phyloP scores from a whole-genome alignment of 2,888 invertebrate genomes.

The Erebia epiphron region DNA sequence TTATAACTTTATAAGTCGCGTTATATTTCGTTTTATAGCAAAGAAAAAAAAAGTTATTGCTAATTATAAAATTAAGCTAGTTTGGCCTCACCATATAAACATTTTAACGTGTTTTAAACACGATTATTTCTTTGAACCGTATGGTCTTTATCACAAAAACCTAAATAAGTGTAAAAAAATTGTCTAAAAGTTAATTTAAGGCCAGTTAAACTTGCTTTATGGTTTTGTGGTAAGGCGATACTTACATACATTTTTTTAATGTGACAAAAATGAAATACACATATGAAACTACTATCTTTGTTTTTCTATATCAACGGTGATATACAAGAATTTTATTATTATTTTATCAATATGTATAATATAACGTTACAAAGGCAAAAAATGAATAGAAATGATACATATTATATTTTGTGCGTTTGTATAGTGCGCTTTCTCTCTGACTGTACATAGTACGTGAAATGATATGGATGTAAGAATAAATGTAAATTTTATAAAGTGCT shows the following conservation, averaged over 20 bases:
- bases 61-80: too few relatives aligned
- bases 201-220: too few relatives aligned
- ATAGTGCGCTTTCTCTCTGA: slow-evolving; percentile 76
- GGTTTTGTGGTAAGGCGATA: too few relatives aligned
- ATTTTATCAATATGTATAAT: slow-evolving; percentile 1
- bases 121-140: not conserved
- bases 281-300: too few relatives aligned
- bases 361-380: not conserved
- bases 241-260: too few relatives aligned
- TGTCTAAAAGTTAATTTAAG: not conserved
- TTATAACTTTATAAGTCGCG: too few relatives aligned
- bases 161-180: not conserved
- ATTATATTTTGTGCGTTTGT: slow-evolving; percentile 69
- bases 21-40: too few relatives aligned
- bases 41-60: too few relatives aligned
- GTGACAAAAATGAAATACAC: too few relatives aligned
- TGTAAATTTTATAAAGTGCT: slow-evolving; percentile 78
- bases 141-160: not conserved
- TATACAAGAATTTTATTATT: not conserved
- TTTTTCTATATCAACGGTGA: not conserved
- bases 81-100: too few relatives aligned
- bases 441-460: slow-evolving; percentile 76
- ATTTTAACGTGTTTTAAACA: not conserved
- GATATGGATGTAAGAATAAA: slow-evolving; percentile 75
- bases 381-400: slow-evolving; percentile 2